phyloP scores from a whole-genome alignment of 1,140 invertebrate genomes.

The Grapholita molesta region DNA sequence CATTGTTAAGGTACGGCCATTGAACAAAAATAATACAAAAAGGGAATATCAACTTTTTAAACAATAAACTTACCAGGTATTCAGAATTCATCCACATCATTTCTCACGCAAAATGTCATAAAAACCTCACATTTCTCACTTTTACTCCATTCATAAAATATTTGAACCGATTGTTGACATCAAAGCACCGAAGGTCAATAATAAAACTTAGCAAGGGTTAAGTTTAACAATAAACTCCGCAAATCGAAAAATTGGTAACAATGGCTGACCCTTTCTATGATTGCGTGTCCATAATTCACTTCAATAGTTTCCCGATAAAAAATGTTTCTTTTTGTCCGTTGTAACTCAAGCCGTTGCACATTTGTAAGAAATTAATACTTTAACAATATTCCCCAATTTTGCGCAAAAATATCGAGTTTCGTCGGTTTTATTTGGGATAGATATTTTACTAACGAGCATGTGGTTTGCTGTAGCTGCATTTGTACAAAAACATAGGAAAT shows the following conservation, averaged over 20 bases:
- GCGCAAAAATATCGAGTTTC: conserved; percentile 72
- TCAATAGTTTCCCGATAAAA: conserved; percentile 45
- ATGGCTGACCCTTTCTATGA: conserved; percentile 66
- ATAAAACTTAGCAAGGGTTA: conserved; percentile 38
- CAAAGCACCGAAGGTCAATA: neutral
- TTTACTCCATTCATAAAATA: neutral
- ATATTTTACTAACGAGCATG: conserved; percentile 57
- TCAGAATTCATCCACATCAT: neutral
- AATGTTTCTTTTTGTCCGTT: conserved; percentile 39
- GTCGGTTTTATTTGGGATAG: conserved; percentile 36
- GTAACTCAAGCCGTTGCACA: conserved; percentile 64
- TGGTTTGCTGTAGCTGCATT: conserved; percentile 50
- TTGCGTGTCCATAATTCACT: conserved; percentile 50
- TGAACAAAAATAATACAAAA: neutral
- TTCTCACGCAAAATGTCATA: neutral
- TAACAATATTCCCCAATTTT: conserved; percentile 67
- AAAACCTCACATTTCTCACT: neutral
- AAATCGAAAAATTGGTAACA: conserved; percentile 39
- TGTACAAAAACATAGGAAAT: conserved; percentile 16
- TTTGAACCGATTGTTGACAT: neutral
- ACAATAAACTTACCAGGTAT: neutral
- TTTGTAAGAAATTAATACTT: conserved; percentile 66
- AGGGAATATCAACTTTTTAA: neutral
- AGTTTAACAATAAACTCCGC: conserved; percentile 44
- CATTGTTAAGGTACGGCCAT: neutral